Evolutionary conservation across 2,888 invertebrate genomes (phyloP).

Genomic region (Hofmannophila pseudospretella): DNA sequence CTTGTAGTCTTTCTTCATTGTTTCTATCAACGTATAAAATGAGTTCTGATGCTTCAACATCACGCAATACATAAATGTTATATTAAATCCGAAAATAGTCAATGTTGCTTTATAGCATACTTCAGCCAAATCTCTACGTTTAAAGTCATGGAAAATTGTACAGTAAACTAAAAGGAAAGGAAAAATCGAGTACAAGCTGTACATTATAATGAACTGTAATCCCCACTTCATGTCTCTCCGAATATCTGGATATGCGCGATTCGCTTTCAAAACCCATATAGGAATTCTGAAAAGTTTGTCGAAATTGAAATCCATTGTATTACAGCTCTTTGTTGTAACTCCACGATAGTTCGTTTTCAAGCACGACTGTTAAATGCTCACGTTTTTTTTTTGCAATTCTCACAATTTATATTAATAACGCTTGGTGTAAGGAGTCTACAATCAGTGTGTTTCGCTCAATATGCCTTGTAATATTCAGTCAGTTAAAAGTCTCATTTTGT

Average conservation of each 20-base stretch:
- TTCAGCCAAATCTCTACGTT: background rate
- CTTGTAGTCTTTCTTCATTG: background rate
- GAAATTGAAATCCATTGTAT: background rate
- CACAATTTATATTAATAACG: too few species aligned
- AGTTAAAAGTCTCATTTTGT: too few species aligned
- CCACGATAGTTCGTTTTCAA: too few species aligned
- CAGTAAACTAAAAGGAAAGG: background rate
- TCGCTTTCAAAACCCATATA: background rate
- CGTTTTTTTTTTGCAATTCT: too few species aligned
- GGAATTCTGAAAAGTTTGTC: background rate
- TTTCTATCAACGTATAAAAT: background rate
- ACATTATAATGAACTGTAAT: background rate
- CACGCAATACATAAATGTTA: background rate
- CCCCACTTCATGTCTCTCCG: background rate
- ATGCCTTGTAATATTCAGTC: too few species aligned
- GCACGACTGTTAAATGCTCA: background rate
- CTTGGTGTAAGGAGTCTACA: too few species aligned
- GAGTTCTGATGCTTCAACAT: background rate
- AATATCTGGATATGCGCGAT: background rate
- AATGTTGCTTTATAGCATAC: background rate
- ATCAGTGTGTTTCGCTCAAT: too few species aligned
- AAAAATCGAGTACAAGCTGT: background rate
- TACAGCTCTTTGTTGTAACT: background rate
- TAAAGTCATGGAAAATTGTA: background rate
- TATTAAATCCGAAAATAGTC: background rate